Base-by-base conservation (phyloP, 2,797 vertebrate genomes). In the Danio albolineatus region DNA sequence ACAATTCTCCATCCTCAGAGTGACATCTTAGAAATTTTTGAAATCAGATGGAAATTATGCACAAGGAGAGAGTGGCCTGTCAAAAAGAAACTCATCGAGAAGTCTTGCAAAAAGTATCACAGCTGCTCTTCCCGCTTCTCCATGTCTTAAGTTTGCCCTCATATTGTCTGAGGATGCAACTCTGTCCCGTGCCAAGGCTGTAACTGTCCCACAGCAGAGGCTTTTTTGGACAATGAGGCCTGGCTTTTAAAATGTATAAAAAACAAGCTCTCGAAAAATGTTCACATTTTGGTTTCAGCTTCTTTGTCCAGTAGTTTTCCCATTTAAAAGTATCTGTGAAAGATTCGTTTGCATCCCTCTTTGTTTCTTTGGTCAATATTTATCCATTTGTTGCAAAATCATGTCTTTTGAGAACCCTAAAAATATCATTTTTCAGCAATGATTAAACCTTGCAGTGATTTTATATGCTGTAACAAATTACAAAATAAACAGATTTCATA, bases 1-100 rank as follows among this genome's bases (percentile, higher is more conserved):
- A 8, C 19, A 69, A 92, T 93, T 93, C 91, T 93, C 90, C 90
- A 87, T 88, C 89, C 88, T 91, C 86, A 88, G 87, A 86, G 91
- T 88, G 86, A 92, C 89, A 91, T 91, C 91, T 91, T 90, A 90
- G 82, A 84, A 85, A 89, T 87, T 88, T 28, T 51, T 39, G 28
- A 62, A 75, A 74, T 74, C n/a, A 67, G 88, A 86, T 86, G 83
- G 80, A 61, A 79, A 79, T 81, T 85, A 76, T 79, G 72, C 73
- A 78, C 69, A 72, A 78, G 70, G 49, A 67, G 56, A 79, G 54
- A 85, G 54, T 14, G 4, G 59, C 66, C 73, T 82, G 66, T 86
- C 67, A 69, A 67, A 81, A 78, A 76, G 75, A 83, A 81, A 48
- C 56, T 82, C 83, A 72, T 74, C 82, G 82, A 60, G 65, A 79